These are phyloP conservation scores for Pangasius larnaudii DNA, from an alignment of 2,797 vertebrate genomes.

Conservation along the genomic window DNA sequence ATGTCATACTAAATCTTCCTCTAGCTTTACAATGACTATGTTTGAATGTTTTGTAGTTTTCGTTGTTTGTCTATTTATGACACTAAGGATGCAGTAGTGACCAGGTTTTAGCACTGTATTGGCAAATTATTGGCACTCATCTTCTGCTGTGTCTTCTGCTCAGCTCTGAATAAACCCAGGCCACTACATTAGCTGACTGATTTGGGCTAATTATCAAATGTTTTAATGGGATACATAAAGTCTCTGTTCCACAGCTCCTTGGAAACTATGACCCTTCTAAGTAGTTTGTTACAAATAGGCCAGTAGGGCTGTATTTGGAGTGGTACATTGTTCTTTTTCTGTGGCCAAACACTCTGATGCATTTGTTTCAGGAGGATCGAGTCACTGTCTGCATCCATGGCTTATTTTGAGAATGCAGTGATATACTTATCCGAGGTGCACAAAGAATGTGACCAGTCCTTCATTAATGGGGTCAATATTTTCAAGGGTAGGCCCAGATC, in stretches of 20 bases:
- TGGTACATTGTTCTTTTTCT: not conserved
- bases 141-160: not conserved
- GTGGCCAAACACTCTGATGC: not conserved
- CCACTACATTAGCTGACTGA: not conserved
- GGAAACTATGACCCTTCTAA: not conserved
- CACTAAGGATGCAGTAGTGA: not conserved
- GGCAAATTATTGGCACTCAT: not conserved
- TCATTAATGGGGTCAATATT: not conserved
- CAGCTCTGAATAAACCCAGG: not conserved
- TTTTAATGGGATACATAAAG: not conserved
- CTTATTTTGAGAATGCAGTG: not conserved
- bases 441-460: not conserved
- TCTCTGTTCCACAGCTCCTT: not conserved
- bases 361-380: not conserved
- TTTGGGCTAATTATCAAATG: constrained; percentile 18
- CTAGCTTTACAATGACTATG: not conserved
- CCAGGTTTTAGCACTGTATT: not conserved
- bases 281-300: constrained; percentile 6
- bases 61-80: not conserved
- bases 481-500: not conserved
- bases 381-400: not conserved
- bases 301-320: not conserved
- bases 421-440: not conserved
- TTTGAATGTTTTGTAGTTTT: not conserved
- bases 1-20: not conserved